Base-by-base conservation (phyloP, 2,888 invertebrate species). In the Lobophora halterata region DNA sequence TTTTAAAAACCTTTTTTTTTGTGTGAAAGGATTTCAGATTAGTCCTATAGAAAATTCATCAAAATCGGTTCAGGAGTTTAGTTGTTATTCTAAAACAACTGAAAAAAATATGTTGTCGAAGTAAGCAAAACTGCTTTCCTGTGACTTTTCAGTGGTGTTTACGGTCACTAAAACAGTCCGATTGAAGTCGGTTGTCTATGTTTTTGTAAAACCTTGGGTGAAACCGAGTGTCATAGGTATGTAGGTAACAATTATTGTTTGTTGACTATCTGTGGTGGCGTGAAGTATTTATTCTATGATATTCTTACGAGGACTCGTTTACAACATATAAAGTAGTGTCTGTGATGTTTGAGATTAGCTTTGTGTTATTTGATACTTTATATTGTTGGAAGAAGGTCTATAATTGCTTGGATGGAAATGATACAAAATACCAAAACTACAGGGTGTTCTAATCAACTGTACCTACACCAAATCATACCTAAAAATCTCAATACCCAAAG, bases 281-380 rank as follows among this genome's bases (percentile, higher is more conserved):
- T n/a, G n/a, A 58, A 53, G 56, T 52, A 58, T 52, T 58, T 34
- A 49, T 45, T 37, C 26, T 30, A 26, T 49, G 47, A 62, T 68
- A 63, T 79, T 79, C 77, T 81, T 79, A 70, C 64, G 61, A 54
- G 59, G 61, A 65, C 67, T 78, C 72, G 78, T 71, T 69, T 65
- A 47, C 51, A 59, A 67, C 75, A 76, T 64, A 57, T 68, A 59
- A 65, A 71, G 71, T 83, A 82, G 80, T 74, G 73, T 81, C 83
- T 85, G 85, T 85, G 83, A 85, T 83, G 75, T 75, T 78, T 65
- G 64, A 71, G 55, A 69, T 64, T 75, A 69, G 60, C 52, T 74
- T 50, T 72, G 58, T 66, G 58, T 73, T 77, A n/a, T 55, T 55
- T 71, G 58, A 65, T 65, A 54, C 23, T 26, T 37, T 27, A 13